These are phyloP conservation scores for Neuroterus valhalla DNA, from an alignment of 1,140 invertebrate genomes.

Conservation along the genomic window DNA sequence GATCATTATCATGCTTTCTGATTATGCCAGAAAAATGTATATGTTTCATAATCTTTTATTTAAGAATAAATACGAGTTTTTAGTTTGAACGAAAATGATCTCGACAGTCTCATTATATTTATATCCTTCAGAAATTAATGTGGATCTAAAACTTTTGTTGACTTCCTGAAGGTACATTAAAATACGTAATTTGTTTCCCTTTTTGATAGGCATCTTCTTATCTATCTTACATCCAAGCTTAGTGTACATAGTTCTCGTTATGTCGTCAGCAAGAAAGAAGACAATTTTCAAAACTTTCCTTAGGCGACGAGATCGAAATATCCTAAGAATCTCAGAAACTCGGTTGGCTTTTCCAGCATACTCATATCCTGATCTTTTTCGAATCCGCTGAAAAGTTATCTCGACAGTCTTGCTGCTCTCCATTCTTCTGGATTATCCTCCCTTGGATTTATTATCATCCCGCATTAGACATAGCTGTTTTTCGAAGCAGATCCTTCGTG, in stretches of 20 bases:
- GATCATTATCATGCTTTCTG: too few relatives aligned
- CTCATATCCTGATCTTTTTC: slow-evolving; percentile 21
- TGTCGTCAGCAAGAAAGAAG: not conserved
- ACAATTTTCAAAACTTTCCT: slow-evolving; percentile 17
- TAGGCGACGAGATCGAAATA: slow-evolving; percentile 19
- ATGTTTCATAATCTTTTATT: too few relatives aligned
- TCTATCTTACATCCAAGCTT: not conserved
- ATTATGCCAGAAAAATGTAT: too few relatives aligned
- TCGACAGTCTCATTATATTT: slow-evolving; percentile 16
- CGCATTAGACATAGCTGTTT: slow-evolving; percentile 7
- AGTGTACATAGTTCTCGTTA: slow-evolving; percentile 2
- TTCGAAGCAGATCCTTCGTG: not conserved
- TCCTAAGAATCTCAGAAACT: not conserved
- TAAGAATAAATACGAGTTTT: too few relatives aligned
- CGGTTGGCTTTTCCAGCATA: slow-evolving; percentile 17
- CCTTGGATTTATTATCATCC: slow-evolving; percentile 28
- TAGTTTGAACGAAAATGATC: too few relatives aligned
- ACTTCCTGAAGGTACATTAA: too few relatives aligned
- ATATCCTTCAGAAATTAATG: not conserved
- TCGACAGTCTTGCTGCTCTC: slow-evolving; percentile 25
- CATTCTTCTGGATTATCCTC: slow-evolving; percentile 14
- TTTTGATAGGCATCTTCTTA: not conserved
- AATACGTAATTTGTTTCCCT: not conserved
- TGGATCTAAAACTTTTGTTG: too few relatives aligned
- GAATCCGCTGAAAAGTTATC: slow-evolving; percentile 30